Conservation (phyloP, 2,113 vertebrate genomes). For the Thomomys bottae region DNA sequence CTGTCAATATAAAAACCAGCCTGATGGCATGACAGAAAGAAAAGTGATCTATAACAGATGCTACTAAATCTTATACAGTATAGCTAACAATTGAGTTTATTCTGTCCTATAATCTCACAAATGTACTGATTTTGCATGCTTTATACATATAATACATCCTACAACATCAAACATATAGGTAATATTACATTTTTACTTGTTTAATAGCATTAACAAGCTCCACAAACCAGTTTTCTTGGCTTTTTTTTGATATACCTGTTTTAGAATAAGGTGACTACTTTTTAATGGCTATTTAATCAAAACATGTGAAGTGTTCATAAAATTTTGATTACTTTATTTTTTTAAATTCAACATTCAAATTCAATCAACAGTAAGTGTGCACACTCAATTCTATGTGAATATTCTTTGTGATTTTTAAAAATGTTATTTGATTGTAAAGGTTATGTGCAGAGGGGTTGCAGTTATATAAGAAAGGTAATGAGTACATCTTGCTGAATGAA, state of each 20-base stretch:
- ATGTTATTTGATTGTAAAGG: no score
- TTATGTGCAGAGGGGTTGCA: no score
- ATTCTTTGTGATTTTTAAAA: background rate
- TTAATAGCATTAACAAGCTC: slow-evolving; percentile 6
- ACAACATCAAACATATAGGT: slow-evolving; percentile 64
- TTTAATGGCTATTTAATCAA: background rate
- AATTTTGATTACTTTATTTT: background rate
- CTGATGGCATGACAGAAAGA: background rate
- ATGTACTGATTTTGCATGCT: slow-evolving; percentile 65
- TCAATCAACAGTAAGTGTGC: background rate
- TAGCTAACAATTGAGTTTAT: background rate
- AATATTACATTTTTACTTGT: background rate
- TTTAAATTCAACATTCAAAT: slow-evolving; percentile 37
- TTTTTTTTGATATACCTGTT: background rate
- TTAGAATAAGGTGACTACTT: slow-evolving; percentile 26
- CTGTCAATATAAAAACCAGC: background rate
- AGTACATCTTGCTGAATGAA: no score
- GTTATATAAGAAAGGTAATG: no score
- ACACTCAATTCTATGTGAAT: background rate
- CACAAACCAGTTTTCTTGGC: slow-evolving; percentile 43
- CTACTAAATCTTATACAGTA: background rate
- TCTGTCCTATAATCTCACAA: slow-evolving; percentile 59
- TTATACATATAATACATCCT: slow-evolving; percentile 67
- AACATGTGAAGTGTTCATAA: background rate
- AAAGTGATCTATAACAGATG: background rate